A percentile compares a stretch with the other conserved stretches of the same genome.
These are phyloP conservation scores for Vireo altiloquus DNA, from an alignment of 2,113 vertebrate species.

Conservation along the genomic window DNA sequence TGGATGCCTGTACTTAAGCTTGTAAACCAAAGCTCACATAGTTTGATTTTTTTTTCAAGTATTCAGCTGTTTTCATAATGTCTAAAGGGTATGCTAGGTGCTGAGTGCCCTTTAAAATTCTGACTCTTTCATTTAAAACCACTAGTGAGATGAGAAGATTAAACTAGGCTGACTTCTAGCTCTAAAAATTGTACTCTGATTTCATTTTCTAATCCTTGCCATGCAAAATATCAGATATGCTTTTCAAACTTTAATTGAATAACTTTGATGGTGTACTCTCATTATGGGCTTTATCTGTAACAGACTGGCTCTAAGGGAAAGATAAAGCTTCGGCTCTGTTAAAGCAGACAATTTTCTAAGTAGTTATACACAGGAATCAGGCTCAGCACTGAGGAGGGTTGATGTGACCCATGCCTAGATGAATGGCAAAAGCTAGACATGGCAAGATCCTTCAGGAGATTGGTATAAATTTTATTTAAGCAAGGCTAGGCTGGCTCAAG, in stretches of 20 bases:
- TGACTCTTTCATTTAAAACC: not conserved
- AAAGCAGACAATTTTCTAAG: not conserved
- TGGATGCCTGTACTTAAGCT: not conserved
- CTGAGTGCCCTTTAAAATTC: not conserved
- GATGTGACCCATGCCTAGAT: not conserved
- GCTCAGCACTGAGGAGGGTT: not conserved
- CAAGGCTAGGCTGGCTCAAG: not conserved
- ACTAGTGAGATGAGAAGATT: not conserved
- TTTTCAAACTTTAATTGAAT: not conserved
- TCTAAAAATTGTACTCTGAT: not conserved
- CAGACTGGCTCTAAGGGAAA: not conserved
- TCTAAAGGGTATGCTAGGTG: not conserved
- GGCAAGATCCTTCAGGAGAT: not conserved
- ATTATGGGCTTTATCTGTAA: not conserved
- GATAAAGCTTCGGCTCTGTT: not conserved
- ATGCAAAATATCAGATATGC: not conserved
- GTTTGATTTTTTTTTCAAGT: not conserved
- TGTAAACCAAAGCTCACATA: not conserved
- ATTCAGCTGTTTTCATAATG: not conserved
- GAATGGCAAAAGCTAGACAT: not conserved
- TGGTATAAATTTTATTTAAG: not conserved
- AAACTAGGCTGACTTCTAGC: not conserved
- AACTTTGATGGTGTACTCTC: not conserved
- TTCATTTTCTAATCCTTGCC: not conserved
- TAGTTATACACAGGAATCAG: not conserved